Base-by-base conservation (phyloP, 2,797 vertebrate genomes). In the Leptodactylus fallax region DNA sequence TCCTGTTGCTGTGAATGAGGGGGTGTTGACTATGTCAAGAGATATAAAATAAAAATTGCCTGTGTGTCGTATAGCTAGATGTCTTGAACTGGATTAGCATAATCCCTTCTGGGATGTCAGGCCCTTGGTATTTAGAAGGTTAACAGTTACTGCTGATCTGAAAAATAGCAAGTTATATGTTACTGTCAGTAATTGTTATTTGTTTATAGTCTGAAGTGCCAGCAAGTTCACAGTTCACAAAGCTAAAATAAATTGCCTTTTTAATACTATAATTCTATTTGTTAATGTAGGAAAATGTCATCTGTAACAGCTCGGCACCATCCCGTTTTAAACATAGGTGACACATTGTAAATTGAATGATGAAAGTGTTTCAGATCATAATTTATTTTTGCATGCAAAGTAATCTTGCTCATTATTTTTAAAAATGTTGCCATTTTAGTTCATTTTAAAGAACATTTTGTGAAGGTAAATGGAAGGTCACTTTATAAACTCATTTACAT, bases 151-250 rank as follows among this genome's bases (percentile, higher is more conserved):
- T 72, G 19, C 47, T 83, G 63, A 86, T 87, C 63, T 87, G 61
- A 60, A 83, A 89, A 71, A 74, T 79, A 88, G 61, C 74, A 78
- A 83, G 53, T 89, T 82, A 45, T 72, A 83, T 69, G 72, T 82
- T 78, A 79, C 72, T 89, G 80, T 79, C 88, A 83, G 80, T 83
- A 63, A 86, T 87, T 89, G 79, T 67, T 89, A 86, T 80, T 81
- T 89, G 88, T 83, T 81, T 86, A 16, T 71, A 25, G 60, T 78
- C n/a, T 55, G 65, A 69, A 83, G 84, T 86, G 84, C 60, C 71
- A 87, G 72, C 81, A 58, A 49, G 69, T 79, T 81, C 78, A 86
- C 58, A 67, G 84, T 76, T 81, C 84, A 67, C 83, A 67, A 77
- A 47, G 53, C 78, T 81, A 25, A 89, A 89, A 79, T 81, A 89